Conservation (phyloP, 2,888 invertebrate genomes). For the Drosophila multiciliata region DNA sequence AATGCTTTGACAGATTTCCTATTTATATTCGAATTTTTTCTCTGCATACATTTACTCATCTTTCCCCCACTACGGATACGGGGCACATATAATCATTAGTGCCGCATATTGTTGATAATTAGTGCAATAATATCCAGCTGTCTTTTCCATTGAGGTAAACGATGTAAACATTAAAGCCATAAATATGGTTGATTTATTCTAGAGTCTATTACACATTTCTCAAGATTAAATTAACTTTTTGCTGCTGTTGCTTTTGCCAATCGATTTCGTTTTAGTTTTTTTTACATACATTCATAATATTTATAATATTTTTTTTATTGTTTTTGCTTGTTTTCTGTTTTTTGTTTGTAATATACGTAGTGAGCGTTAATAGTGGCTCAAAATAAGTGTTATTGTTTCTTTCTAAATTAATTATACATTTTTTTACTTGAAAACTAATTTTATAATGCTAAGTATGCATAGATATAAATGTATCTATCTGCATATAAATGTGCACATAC, state of each 20-base stretch:
- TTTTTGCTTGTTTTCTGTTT: slow-evolving; percentile 39
- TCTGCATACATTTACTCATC: neutral
- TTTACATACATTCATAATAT: slow-evolving; percentile 41
- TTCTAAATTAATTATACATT: slow-evolving; percentile 73
- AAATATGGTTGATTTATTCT: slow-evolving; percentile 74
- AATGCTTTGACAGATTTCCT: neutral
- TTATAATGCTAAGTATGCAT: slow-evolving; percentile 64
- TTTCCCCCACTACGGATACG: neutral
- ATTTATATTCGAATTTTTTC: neutral
- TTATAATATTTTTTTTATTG: slow-evolving; percentile 32
- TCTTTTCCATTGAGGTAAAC: slow-evolving; percentile 11
- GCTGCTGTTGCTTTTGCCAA: slow-evolving; percentile 48
- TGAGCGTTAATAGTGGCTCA: slow-evolving; percentile 47
- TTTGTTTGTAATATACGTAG: slow-evolving; percentile 39
- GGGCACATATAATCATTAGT: neutral
- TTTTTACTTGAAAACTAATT: slow-evolving; percentile 67
- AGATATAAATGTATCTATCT: slow-evolving; percentile 34
- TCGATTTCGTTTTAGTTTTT: slow-evolving; percentile 29
- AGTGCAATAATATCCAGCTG: neutral
- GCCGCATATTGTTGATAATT: neutral
- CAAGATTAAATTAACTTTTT: slow-evolving; percentile 53
- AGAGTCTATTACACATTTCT: slow-evolving; percentile 70
- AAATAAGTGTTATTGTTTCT: slow-evolving; percentile 57
- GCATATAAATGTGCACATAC: slow-evolving; percentile 40
- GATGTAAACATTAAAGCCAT: slow-evolving; percentile 75